Conservation (phyloP, 2,797 vertebrate species). For the Malacoctenus gilli region DNA sequence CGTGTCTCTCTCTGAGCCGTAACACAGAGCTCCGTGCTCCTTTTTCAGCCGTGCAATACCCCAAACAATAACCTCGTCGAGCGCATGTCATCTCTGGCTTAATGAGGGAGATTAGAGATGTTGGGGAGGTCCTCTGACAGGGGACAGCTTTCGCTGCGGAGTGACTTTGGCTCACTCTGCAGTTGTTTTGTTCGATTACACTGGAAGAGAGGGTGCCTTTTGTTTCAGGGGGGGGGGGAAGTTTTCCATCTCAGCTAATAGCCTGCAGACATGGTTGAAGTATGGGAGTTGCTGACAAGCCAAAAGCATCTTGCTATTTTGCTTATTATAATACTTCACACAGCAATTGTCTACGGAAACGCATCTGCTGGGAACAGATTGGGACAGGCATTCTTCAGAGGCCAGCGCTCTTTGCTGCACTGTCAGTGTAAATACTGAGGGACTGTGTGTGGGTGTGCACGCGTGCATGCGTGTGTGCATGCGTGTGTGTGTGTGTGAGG, state of each 20-base stretch:
- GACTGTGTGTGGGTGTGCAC: conserved; percentile 38
- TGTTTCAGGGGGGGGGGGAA: conserved; percentile 58
- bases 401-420: conserved; percentile 56
- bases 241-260: conserved; percentile 73
- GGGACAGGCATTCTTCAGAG: conserved; percentile 72
- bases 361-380: conserved; percentile 82
- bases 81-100: conserved; percentile 43
- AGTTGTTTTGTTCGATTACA: conserved; percentile 67
- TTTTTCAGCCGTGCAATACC: conserved; percentile 38
- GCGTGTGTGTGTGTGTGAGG: conserved; percentile 31
- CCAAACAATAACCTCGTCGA: conserved; percentile 62
- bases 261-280: conserved; percentile 72
- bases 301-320: conserved; percentile 71
- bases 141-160: conserved; percentile 47
- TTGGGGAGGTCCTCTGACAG: conserved; percentile 45
- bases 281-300: conserved; percentile 74
- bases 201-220: conserved; percentile 56
- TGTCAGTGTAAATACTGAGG: conserved; percentile 68
- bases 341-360: conserved; percentile 77
- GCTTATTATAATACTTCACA: conserved; percentile 81
- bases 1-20: conserved; percentile 55
- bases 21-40: conserved; percentile 31
- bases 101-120: conserved; percentile 68
- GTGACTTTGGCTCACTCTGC: conserved; percentile 50
- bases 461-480: conserved; percentile 38